These are phyloP conservation scores for Seira ritae DNA, from an alignment of 2,888 invertebrate genomes.

Conservation along the genomic window DNA sequence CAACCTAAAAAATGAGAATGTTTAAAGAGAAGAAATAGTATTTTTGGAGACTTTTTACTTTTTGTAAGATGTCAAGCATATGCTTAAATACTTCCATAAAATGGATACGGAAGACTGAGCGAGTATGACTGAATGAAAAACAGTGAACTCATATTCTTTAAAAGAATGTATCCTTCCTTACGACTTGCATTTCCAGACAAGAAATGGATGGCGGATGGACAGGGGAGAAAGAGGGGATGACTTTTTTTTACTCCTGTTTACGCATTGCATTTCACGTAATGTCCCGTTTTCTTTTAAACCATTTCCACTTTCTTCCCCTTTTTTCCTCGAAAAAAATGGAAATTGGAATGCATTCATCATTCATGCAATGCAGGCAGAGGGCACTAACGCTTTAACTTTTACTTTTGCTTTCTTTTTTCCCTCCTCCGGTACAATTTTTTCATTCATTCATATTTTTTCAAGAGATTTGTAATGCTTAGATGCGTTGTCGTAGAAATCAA, in stretches of 20 bases:
- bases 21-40: background rate
- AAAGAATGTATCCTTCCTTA: background rate
- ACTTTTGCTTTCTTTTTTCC: background rate
- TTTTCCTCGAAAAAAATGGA: background rate
- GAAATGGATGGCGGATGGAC: background rate
- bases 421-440: too few relatives aligned
- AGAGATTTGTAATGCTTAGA: background rate
- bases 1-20: background rate
- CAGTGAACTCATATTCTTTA: conserved; percentile 11
- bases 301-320: background rate
- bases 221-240: background rate
- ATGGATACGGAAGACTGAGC: conserved; percentile 37
- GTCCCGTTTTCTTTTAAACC: background rate
- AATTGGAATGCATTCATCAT: background rate
- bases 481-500: conserved; percentile 2
- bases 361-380: too few relatives aligned
- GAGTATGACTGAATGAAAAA: conserved; percentile 21
- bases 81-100: conserved; percentile 53
- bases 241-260: background rate
- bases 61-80: conserved; percentile 35
- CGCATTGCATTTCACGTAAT: background rate
- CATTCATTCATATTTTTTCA: too few relatives aligned
- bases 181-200: too few relatives aligned
- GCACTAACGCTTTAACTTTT: background rate
- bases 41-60: background rate